These are phyloP conservation scores for Heterodera filipjevi DNA, from an alignment of 2,888 invertebrate genomes.

Conservation along the genomic window DNA sequence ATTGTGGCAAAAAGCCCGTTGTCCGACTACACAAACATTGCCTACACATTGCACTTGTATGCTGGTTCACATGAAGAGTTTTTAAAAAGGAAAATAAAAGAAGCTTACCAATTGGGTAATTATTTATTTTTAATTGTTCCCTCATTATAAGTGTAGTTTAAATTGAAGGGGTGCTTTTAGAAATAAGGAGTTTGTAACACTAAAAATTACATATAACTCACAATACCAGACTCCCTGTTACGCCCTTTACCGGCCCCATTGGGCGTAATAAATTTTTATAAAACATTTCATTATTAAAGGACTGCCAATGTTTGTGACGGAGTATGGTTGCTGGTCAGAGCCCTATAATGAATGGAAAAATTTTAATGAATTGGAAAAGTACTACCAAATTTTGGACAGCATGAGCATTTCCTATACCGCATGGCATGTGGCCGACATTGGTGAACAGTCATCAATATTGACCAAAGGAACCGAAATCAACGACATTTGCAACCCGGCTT, in stretches of 20 bases:
- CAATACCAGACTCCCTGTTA: too few species aligned
- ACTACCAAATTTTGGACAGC: background rate
- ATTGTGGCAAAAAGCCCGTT: constrained; percentile 25
- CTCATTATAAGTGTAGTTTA: too few species aligned
- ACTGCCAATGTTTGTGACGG: constrained; percentile 35
- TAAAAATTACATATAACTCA: too few species aligned
- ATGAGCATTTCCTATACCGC: background rate
- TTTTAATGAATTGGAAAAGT: background rate
- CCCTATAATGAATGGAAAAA: background rate
- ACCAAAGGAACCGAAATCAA: background rate
- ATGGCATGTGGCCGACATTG: background rate
- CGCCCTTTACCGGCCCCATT: too few species aligned
- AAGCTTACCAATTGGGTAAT: constrained; percentile 12
- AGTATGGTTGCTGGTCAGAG: constrained; percentile 30
- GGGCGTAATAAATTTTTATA: too few species aligned
- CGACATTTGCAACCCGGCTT: background rate
- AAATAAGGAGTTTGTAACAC: too few species aligned
- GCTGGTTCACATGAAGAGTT: constrained; percentile 30
- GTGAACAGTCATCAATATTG: background rate
- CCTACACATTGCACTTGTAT: constrained; percentile 39
- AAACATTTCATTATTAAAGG: too few species aligned
- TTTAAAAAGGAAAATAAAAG: constrained; percentile 11
- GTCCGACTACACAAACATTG: constrained; percentile 16
- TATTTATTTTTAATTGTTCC: too few species aligned
- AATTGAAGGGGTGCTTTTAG: too few species aligned